A percentile compares a stretch with the other conserved stretches of the same genome.
phyloP scores from a whole-genome alignment of 2,113 vertebrate genomes.

The Prunella himalayana region DNA sequence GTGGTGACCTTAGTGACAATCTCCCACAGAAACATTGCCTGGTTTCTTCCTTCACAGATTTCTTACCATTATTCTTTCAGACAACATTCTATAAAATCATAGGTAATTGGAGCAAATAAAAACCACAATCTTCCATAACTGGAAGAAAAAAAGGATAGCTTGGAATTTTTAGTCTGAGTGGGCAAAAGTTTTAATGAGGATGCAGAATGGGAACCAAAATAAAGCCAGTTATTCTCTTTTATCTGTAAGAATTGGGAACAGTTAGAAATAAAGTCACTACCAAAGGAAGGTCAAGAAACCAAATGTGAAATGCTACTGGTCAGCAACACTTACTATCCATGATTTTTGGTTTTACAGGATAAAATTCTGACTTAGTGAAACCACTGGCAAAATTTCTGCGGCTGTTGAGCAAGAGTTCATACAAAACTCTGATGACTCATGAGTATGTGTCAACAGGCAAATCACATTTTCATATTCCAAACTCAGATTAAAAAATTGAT shows the following conservation, averaged over 20 bases:
- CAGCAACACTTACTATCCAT: not conserved
- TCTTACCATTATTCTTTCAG: not conserved
- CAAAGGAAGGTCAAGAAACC: not conserved
- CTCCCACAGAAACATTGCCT: not conserved
- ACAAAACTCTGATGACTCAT: not conserved
- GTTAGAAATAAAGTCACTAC: not conserved
- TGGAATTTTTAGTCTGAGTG: not conserved
- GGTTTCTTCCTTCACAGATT: not conserved
- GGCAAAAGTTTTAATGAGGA: not conserved
- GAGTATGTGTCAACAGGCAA: not conserved
- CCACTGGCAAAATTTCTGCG: not conserved
- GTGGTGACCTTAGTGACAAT: not conserved
- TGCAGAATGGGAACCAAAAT: not conserved
- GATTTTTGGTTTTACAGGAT: not conserved
- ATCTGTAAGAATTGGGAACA: not conserved
- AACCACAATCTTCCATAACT: not conserved
- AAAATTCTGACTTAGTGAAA: not conserved
- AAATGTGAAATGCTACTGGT: not conserved
- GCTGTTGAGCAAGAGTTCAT: not conserved
- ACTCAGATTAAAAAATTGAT: not conserved
- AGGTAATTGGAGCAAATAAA: not conserved
- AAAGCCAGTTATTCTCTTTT: not conserved
- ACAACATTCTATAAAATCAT: not conserved
- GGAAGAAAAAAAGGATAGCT: not conserved
- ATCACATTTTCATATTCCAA: not conserved